Evolutionary conservation across 2,888 invertebrate species (phyloP).

Genomic region (Drosophila glabriapex): DNA sequence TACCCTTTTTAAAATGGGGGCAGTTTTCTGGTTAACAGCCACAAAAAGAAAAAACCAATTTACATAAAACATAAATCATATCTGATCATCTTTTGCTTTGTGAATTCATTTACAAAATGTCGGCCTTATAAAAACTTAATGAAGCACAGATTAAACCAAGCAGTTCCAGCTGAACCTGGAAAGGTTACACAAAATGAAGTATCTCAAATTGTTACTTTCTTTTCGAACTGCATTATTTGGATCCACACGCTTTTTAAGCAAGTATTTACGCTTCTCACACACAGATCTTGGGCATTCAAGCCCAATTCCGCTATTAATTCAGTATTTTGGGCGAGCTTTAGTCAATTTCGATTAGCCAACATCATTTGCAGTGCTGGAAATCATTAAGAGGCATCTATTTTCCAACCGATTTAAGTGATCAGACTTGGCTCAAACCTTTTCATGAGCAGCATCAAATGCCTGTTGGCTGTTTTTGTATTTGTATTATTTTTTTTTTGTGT

Average conservation of each 20-base stretch:
- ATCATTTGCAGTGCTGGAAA: not conserved
- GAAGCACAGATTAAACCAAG: not conserved
- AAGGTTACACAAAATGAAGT: not conserved
- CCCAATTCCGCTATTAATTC: not conserved
- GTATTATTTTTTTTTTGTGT: too few relatives aligned
- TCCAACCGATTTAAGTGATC: conserved; percentile 6
- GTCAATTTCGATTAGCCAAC: not conserved
- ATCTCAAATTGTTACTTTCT: not conserved
- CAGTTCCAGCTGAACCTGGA: not conserved
- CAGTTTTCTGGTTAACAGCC: conserved; percentile 17
- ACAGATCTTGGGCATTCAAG: not conserved
- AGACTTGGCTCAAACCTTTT: not conserved
- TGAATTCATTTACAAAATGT: conserved; percentile 18
- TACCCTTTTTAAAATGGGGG: conserved; percentile 29
- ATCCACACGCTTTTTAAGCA: not conserved
- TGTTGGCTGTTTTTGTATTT: conserved; percentile 7
- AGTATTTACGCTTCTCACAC: not conserved
- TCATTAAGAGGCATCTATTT: too few relatives aligned
- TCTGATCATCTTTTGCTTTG: not conserved
- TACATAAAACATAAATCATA: not conserved
- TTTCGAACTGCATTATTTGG: not conserved
- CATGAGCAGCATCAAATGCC: not conserved
- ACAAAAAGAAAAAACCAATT: not conserved
- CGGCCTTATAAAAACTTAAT: not conserved
- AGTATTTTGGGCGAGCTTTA: not conserved